phyloP scores from a whole-genome alignment of 2,888 invertebrate genomes.

The Cepaea hortensis region DNA sequence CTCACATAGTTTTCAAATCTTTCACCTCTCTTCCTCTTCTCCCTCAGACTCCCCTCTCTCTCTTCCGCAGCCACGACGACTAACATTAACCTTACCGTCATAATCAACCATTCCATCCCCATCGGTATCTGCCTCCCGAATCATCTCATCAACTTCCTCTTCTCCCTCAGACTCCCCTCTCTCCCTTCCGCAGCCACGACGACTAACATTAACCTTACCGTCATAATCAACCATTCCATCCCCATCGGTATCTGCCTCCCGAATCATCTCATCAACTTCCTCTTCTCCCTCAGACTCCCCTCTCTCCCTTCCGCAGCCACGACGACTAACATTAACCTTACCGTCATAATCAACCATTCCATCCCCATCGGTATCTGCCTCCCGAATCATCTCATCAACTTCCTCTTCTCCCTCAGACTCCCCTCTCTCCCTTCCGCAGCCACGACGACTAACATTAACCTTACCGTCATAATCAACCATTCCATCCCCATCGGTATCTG shows the following conservation, averaged over 20 bases:
- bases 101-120: constrained; percentile 86
- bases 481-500: constrained; percentile 98
- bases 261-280: constrained; percentile 59
- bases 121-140: constrained; percentile 86
- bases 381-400: constrained; percentile 58
- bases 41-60: background rate
- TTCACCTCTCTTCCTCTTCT: background rate
- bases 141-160: constrained; percentile 59
- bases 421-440: background rate
- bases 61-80: background rate
- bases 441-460: background rate
- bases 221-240: constrained; percentile 82
- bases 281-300: constrained; percentile 28
- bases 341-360: constrained; percentile 78
- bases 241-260: constrained; percentile 90
- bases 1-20: background rate
- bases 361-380: constrained; percentile 94
- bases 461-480: background rate
- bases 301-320: background rate
- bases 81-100: background rate
- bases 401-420: constrained; percentile 47
- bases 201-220: background rate
- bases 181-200: background rate
- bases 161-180: background rate
- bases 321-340: background rate